A percentile compares a stretch with the other conserved stretches of the same genome.
These are phyloP conservation scores for Ctenosaura bakeri DNA, from an alignment of 2,797 vertebrate species.

Conservation along the genomic window DNA sequence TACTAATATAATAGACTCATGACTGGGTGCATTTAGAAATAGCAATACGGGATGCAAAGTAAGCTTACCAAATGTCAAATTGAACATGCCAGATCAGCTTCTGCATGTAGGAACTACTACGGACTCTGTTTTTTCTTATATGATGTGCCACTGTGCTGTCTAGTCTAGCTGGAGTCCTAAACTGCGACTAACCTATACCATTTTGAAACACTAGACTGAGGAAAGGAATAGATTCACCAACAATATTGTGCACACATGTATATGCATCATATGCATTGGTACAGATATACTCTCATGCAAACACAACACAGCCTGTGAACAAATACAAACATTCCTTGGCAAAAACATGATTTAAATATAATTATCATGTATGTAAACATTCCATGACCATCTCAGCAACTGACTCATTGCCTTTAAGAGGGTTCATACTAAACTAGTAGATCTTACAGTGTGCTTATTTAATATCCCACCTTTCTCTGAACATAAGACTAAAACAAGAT, in stretches of 20 bases:
- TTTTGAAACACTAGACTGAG: not conserved
- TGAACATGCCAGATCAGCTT: not conserved
- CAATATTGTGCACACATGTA: not conserved
- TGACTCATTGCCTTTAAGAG: not conserved
- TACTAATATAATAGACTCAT: not conserved
- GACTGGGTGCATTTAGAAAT: not conserved
- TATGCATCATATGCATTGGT: not conserved
- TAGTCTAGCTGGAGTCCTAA: not conserved
- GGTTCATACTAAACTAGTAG: not conserved
- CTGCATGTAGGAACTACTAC: not conserved
- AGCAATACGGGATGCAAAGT: not conserved
- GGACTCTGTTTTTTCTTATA: not conserved
- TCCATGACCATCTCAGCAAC: not conserved
- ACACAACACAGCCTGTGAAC: not conserved
- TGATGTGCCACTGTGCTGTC: not conserved
- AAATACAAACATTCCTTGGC: not conserved
- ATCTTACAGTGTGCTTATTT: not conserved
- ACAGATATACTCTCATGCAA: not conserved
- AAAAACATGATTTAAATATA: not conserved
- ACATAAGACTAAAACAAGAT: too few species aligned
- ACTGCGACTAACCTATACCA: not conserved
- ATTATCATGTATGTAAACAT: not conserved
- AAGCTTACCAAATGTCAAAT: not conserved
- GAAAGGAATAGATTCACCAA: not conserved
- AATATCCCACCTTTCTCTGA: too few species aligned